These are phyloP conservation scores for Yponomeuta sedellus DNA, from an alignment of 2,888 invertebrate species.

Conservation along the genomic window DNA sequence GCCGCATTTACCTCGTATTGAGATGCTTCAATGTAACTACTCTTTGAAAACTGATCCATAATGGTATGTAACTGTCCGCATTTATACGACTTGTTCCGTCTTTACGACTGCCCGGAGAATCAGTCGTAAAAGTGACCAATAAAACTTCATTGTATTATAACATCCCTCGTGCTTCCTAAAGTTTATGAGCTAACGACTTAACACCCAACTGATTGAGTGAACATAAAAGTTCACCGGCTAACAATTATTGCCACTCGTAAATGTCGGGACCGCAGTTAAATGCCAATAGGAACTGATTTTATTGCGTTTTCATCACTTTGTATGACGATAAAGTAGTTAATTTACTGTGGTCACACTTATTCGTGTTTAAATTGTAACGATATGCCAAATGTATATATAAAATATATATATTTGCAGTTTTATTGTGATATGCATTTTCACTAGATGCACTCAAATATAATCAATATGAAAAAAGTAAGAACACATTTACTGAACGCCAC, in stretches of 20 bases:
- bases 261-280: constrained; percentile 2
- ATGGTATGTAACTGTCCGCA: neutral
- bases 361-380: neutral
- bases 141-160: constrained; percentile 75
- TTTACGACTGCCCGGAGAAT: constrained; percentile 41
- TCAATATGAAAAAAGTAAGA: too few species aligned
- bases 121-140: constrained; percentile 73
- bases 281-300: constrained; percentile 8
- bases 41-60: neutral
- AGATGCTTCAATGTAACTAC: too few species aligned
- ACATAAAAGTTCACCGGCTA: constrained; percentile 49
- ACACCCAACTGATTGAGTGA: constrained; percentile 26
- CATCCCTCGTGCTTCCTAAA: constrained; percentile 66
- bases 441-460: neutral
- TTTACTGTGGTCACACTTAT: neutral
- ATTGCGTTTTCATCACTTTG: constrained; percentile 8
- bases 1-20: too few species aligned
- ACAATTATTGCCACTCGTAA: constrained; percentile 24
- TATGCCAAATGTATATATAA: too few species aligned
- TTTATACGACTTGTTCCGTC: neutral
- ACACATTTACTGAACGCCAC: too few species aligned
- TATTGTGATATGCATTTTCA: too few species aligned
- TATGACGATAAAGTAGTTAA: neutral
- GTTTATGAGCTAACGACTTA: constrained; percentile 67
- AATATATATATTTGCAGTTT: too few species aligned